Evolutionary conservation across 2,888 invertebrate genomes (phyloP).

Genomic region (Blomia tropicalis): DNA sequence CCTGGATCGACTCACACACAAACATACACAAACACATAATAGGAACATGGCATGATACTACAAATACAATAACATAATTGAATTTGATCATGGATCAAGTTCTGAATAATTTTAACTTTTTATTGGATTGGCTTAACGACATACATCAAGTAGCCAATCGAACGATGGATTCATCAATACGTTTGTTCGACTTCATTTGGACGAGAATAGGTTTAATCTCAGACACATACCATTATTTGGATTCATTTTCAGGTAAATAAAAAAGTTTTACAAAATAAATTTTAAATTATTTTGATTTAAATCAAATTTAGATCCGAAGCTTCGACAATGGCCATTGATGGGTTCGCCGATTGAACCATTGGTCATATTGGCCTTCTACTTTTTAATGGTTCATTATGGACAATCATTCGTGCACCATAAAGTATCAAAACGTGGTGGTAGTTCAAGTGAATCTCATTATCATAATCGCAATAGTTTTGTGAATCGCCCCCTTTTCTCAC

Average conservation of each 20-base stretch:
- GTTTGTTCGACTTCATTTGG: no score
- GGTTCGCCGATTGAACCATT: slow-evolving; percentile 61
- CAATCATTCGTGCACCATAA: slow-evolving; percentile 49
- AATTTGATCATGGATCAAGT: no score
- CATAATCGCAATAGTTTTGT: not conserved
- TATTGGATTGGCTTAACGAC: no score
- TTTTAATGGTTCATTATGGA: slow-evolving; percentile 59
- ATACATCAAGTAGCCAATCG: no score
- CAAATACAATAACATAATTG: no score
- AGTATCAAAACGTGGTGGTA: not conserved
- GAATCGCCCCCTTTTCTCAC: not conserved
- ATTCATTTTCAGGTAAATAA: slow-evolving; percentile 6
- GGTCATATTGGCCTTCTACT: slow-evolving; percentile 51
- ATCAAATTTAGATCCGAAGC: slow-evolving; percentile 51
- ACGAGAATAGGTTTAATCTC: not conserved
- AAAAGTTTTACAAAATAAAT: not conserved
- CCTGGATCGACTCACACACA: no score
- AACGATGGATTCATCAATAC: no score
- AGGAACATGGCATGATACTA: no score
- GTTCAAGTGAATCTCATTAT: not conserved
- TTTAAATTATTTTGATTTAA: not conserved
- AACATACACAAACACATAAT: no score
- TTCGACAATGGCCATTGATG: slow-evolving; percentile 67
- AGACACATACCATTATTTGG: not conserved
- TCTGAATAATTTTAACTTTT: no score